These are phyloP conservation scores for Myripristis murdjan DNA, from an alignment of 2,797 vertebrate species.

Conservation along the genomic window DNA sequence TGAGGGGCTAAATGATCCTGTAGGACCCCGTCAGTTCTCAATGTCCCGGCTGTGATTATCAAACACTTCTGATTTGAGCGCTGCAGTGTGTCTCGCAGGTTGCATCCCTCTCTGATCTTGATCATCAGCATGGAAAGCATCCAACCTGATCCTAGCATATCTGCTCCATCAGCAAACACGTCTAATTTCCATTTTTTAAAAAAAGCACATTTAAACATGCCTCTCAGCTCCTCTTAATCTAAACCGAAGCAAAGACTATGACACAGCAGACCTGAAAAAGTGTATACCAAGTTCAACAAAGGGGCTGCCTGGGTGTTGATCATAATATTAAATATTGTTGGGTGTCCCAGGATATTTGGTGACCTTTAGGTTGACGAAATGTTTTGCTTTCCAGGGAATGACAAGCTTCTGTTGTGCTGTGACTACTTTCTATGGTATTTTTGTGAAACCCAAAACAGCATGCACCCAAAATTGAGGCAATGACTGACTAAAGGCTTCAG, in stretches of 20 bases:
- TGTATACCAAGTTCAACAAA: conserved; percentile 20
- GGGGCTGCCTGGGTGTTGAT: conserved; percentile 40
- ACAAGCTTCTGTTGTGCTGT: background rate
- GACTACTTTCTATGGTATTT: conserved; percentile 18
- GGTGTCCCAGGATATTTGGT: conserved; percentile 20
- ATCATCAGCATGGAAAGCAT: conserved; percentile 53
- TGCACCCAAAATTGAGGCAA: background rate
- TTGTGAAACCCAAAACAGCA: conserved; percentile 11
- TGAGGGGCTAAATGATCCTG: conserved; percentile 31
- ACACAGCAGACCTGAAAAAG: conserved; percentile 42
- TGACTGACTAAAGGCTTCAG: background rate
- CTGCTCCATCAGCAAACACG: conserved; percentile 70
- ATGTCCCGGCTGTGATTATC: conserved; percentile 43
- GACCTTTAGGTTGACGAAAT: conserved; percentile 23
- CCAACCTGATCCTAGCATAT: conserved; percentile 42
- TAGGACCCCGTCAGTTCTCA: conserved; percentile 38
- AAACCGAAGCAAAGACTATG: conserved; percentile 40
- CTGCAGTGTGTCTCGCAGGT: conserved; percentile 1
- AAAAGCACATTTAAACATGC: conserved; percentile 53
- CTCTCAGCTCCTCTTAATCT: conserved; percentile 62
- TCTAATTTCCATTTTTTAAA: conserved; percentile 57
- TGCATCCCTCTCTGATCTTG: conserved; percentile 39
- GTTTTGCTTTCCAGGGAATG: conserved; percentile 39
- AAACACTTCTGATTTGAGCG: conserved; percentile 35
- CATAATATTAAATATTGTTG: conserved; percentile 3